Percentiles rank a stretch among this genome's conserved stretches.
These are phyloP conservation scores for Denticeps clupeoides DNA, from an alignment of 2,797 vertebrate genomes.

Conservation along the genomic window DNA sequence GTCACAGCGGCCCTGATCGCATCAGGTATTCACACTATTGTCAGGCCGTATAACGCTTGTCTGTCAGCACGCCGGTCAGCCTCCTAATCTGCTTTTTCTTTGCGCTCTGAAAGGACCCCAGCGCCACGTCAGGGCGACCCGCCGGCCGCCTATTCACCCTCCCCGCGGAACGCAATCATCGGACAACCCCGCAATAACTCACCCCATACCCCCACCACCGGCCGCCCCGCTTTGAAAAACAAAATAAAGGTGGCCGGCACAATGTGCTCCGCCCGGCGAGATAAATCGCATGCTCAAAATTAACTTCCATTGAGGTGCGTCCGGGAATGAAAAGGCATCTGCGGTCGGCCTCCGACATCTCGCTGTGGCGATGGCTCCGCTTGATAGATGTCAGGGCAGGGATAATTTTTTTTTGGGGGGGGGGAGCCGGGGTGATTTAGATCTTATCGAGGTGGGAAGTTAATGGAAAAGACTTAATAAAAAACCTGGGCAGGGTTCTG, in stretches of 20 bases:
- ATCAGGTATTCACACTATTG: constrained; percentile 72
- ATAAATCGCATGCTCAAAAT: constrained; percentile 81
- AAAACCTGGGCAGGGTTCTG: constrained; percentile 52
- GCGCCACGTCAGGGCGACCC: constrained; percentile 63
- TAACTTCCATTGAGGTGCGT: constrained; percentile 77
- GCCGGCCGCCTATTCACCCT: constrained; percentile 73
- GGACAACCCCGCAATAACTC: constrained; percentile 75
- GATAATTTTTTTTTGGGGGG: constrained; percentile 72
- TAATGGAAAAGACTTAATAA: constrained; percentile 67
- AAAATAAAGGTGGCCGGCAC: constrained; percentile 69
- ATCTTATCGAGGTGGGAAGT: constrained; percentile 81
- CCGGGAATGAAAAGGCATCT: constrained; percentile 60
- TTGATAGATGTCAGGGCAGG: constrained; percentile 75
- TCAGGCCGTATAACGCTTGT: constrained; percentile 62
- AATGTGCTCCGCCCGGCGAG: constrained; percentile 66
- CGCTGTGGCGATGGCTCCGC: constrained; percentile 57
- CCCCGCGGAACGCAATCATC: constrained; percentile 74
- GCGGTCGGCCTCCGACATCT: constrained; percentile 51
- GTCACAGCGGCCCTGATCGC: constrained; percentile 53
- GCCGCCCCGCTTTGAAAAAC: constrained; percentile 65
- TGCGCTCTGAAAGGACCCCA: constrained; percentile 67
- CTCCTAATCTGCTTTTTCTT: constrained; percentile 71
- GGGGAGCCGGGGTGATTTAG: constrained; percentile 55
- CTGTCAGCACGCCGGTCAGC: constrained; percentile 56
- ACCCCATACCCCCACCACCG: constrained; percentile 65